Percentiles rank a stretch among this genome's conserved stretches.
These are phyloP conservation scores for Stegodyphus mimosarum DNA, from an alignment of 1,140 invertebrate genomes.

Conservation along the genomic window DNA sequence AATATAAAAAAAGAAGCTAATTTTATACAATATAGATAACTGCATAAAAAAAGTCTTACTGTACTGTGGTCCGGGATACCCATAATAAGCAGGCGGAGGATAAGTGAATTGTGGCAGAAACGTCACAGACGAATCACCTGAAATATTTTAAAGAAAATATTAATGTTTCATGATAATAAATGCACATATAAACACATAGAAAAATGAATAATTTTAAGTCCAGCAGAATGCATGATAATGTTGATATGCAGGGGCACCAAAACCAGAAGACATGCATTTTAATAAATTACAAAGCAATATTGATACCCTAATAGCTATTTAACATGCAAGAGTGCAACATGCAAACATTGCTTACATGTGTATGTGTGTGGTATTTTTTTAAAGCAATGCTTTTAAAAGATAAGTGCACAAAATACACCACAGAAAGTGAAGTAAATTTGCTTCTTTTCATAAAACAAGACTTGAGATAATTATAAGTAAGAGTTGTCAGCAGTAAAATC, in stretches of 20 bases:
- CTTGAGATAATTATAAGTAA: too few species aligned
- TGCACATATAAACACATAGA: background rate
- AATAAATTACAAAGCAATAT: background rate
- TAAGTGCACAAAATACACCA: too few species aligned
- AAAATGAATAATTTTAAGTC: background rate
- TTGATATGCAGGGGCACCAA: conserved; percentile 56
- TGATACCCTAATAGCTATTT: background rate
- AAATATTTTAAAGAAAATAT: conserved; percentile 3
- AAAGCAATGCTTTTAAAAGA: too few species aligned
- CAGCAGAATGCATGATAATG: conserved; percentile 50
- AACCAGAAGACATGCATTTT: conserved; percentile 22
- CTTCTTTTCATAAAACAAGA: background rate
- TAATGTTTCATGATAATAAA: background rate
- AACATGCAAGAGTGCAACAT: background rate
- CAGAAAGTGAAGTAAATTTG: background rate
- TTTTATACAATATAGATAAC: too few species aligned
- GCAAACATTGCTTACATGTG: too few species aligned
- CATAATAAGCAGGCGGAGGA: conserved; percentile 44
- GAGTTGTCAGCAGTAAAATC: too few species aligned
- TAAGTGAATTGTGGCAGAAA: conserved; percentile 42
- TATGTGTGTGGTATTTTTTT: too few species aligned
- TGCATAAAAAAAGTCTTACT: conserved; percentile 5
- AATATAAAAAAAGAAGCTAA: too few species aligned
- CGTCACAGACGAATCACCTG: conserved; percentile 45
- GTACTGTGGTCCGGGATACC: conserved; percentile 44